Conservation (phyloP, 1,140 invertebrate genomes). For the Aphelenchoides avenae region DNA sequence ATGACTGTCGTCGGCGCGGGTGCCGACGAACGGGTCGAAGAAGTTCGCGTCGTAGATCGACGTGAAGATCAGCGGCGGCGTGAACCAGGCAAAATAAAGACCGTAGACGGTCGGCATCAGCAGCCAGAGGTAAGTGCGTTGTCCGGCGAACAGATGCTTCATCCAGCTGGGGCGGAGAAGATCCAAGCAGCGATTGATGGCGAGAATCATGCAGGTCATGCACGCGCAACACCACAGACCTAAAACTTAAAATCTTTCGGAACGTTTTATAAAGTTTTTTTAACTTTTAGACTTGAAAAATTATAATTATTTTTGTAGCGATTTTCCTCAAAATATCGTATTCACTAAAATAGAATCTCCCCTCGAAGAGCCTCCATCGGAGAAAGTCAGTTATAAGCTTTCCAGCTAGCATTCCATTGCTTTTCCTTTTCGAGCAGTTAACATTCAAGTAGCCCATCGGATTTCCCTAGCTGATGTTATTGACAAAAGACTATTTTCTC, state of each 20-base stretch:
- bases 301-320: neutral
- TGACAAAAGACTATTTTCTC: too few species aligned
- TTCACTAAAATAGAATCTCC: neutral
- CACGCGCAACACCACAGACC: neutral
- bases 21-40: constrained; percentile 1
- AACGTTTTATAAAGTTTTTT: too few species aligned
- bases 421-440: too few species aligned
- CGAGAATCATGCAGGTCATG: neutral
- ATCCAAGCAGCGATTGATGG: neutral
- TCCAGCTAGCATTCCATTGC: neutral
- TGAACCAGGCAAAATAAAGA: neutral
- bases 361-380: neutral
- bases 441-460: too few species aligned
- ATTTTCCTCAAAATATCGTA: neutral
- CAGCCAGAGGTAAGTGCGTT: neutral
- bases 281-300: neutral
- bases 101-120: neutral
- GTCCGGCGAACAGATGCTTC: neutral
- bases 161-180: neutral
- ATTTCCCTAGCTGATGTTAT: too few species aligned
- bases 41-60: neutral
- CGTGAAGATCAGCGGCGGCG: neutral
- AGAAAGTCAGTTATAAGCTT: neutral
- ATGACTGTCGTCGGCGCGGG: neutral
- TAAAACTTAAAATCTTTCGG: too few species aligned